Evolutionary conservation across 2,797 vertebrate genomes (phyloP).

Genomic region (Syndactyla subalaris): DNA sequence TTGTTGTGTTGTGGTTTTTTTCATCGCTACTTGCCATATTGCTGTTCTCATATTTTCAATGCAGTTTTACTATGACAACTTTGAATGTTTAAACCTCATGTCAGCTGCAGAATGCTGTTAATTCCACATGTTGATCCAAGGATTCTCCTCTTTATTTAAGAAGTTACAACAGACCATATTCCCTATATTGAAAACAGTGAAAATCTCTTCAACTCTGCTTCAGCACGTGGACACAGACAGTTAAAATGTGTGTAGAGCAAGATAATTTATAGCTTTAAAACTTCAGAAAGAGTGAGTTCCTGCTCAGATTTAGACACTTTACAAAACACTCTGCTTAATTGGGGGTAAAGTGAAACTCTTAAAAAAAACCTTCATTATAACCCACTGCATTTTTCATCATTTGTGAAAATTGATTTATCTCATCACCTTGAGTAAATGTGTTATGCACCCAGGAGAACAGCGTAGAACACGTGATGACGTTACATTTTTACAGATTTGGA

Average conservation of each 20-base stretch:
- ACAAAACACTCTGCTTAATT: neutral
- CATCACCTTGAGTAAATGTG: neutral
- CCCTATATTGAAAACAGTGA: neutral
- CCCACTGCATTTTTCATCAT: neutral
- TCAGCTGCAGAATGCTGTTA: constrained; percentile 2
- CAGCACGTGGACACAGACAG: neutral
- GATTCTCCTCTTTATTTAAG: constrained; percentile 27
- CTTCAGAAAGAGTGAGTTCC: neutral
- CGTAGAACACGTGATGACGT: neutral
- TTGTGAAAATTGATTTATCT: neutral
- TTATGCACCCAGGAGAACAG: neutral
- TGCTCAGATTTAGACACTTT: neutral
- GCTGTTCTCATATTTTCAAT: neutral
- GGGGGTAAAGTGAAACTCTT: neutral
- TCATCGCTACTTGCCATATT: neutral
- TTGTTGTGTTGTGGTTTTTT: neutral
- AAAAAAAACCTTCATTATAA: neutral
- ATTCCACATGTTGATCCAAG: neutral
- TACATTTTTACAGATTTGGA: neutral
- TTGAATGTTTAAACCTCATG: neutral
- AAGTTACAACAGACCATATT: neutral
- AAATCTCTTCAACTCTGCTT: neutral
- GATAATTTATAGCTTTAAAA: neutral
- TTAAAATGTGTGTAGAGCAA: neutral
- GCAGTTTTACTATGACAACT: neutral